A percentile compares a stretch with the other conserved stretches of the same genome.
Conservation (phyloP, 2,888 invertebrate genomes). For the Parochlus steinenii region DNA sequence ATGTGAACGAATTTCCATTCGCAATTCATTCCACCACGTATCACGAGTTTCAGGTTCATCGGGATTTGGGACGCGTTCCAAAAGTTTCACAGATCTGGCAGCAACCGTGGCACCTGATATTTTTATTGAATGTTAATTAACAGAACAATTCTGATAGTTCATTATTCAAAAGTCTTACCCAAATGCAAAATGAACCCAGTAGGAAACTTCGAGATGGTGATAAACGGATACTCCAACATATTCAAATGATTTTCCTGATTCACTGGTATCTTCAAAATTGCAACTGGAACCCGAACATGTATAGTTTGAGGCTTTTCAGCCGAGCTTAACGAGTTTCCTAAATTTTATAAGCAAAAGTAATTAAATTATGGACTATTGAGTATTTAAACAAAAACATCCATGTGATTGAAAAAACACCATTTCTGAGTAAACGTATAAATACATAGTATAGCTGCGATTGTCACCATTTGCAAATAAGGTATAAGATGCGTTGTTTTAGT, state of each 20-base stretch:
- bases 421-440: constrained; percentile 10
- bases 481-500: too few species aligned
- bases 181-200: constrained; percentile 75
- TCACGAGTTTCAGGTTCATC: constrained; percentile 86
- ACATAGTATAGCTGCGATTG: too few species aligned
- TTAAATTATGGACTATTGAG: background rate
- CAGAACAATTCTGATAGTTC: constrained; percentile 3
- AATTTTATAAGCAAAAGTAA: too few species aligned
- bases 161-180: constrained; percentile 36
- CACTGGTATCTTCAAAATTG: constrained; percentile 44
- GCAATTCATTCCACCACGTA: constrained; percentile 92
- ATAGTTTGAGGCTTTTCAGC: constrained; percentile 44
- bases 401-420: constrained; percentile 3
- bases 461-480: too few species aligned
- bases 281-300: constrained; percentile 37
- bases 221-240: constrained; percentile 87
- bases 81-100: constrained; percentile 65
- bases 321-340: constrained; percentile 60
- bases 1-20: constrained; percentile 90
- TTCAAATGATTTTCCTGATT: constrained; percentile 66
- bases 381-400: background rate
- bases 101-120: constrained; percentile 59
- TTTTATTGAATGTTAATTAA: constrained; percentile 3
- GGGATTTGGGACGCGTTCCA: constrained; percentile 64
- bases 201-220: constrained; percentile 84